Evolutionary conservation across 2,797 vertebrate genomes (phyloP).

Genomic region (Manis javanica): DNA sequence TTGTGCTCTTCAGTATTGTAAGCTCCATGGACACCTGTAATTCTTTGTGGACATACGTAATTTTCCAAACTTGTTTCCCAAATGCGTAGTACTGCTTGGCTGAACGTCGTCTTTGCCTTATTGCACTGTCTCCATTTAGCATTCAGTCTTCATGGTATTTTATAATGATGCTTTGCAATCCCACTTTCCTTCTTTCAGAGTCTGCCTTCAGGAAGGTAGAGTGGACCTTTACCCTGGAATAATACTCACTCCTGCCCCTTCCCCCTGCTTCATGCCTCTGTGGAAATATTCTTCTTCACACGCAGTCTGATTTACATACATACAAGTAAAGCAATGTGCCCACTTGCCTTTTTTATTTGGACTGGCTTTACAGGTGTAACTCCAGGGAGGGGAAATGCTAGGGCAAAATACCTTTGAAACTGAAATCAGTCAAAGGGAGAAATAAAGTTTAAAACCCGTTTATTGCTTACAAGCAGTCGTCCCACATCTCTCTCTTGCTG

Average conservation of each 20-base stretch:
- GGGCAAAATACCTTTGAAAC: no score
- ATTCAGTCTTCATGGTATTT: background rate
- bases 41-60: background rate
- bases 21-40: background rate
- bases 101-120: background rate
- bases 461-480: no score
- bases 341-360: background rate
- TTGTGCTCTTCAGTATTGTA: background rate
- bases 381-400: no score
- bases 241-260: fast-evolving
- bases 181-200: background rate
- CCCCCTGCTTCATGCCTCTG: background rate
- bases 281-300: background rate
- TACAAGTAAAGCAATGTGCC: background rate
- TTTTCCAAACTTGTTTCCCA: background rate
- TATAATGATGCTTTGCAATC: background rate
- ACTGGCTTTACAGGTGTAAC: background rate
- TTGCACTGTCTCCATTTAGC: fast-evolving
- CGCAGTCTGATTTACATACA: background rate
- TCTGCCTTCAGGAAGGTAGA: background rate
- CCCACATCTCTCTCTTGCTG: no score
- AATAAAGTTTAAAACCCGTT: no score
- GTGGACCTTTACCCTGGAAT: background rate
- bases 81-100: background rate
- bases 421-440: no score